phyloP scores from a whole-genome alignment of 1,140 invertebrate genomes.

The Drosophila yakuba region DNA sequence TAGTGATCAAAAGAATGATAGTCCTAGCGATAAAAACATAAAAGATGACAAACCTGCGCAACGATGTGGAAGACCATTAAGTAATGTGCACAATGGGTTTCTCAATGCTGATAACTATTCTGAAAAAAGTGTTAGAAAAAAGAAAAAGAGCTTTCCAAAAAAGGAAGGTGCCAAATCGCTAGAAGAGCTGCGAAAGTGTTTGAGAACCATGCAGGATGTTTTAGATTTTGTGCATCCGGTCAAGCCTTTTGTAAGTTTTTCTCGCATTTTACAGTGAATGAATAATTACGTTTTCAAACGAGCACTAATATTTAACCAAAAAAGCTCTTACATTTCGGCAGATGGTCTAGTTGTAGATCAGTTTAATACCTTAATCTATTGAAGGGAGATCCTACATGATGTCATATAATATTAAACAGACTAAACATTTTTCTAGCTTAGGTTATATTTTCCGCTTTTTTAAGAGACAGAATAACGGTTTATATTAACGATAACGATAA shows the following conservation, averaged over 20 bases:
- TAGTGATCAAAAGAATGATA: neutral
- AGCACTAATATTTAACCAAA: too few species aligned
- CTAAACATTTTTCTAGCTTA: too few species aligned
- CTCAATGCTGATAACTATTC: neutral
- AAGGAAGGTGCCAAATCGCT: neutral
- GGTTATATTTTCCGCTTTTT: neutral
- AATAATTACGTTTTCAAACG: too few species aligned
- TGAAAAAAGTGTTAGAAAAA: neutral
- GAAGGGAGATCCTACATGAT: too few species aligned
- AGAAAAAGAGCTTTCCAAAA: neutral
- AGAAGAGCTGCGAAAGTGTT: constrained; percentile 18
- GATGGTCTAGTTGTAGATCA: neutral
- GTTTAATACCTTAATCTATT: neutral
- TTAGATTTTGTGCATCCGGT: constrained; percentile 24
- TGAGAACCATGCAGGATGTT: constrained; percentile 29
- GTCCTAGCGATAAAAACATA: too few species aligned
- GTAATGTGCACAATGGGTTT: neutral
- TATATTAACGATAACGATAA: constrained; percentile 17
- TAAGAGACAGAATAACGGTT: neutral
- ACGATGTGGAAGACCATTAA: neutral
- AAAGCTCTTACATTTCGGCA: too few species aligned
- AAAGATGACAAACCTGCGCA: neutral
- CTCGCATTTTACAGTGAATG: too few species aligned
- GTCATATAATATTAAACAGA: too few species aligned
- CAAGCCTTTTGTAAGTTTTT: constrained; percentile 39